These are phyloP conservation scores for Drosophila siamana DNA, from an alignment of 2,888 invertebrate species.

Conservation along the genomic window DNA sequence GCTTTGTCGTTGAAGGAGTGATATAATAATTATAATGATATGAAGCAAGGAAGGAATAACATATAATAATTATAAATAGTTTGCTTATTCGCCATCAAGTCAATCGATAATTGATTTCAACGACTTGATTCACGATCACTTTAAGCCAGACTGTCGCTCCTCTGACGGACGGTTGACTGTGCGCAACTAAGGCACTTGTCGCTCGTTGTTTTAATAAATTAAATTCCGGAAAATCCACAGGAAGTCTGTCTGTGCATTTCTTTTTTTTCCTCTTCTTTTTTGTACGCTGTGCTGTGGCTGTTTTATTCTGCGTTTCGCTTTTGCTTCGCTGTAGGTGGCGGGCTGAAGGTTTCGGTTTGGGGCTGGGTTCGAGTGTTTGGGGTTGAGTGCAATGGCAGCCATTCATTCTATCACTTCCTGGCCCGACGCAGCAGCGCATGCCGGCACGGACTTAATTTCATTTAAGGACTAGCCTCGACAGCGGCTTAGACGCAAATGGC, in stretches of 20 bases:
- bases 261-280: slow-evolving; percentile 30
- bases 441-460: slow-evolving; percentile 80
- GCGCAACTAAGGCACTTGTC: slow-evolving; percentile 49
- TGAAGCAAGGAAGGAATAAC: no score
- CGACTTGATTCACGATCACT: background rate
- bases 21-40: no score
- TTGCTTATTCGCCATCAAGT: no score
- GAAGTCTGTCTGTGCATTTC: slow-evolving; percentile 83
- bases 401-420: slow-evolving; percentile 81
- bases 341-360: background rate
- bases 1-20: no score
- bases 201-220: slow-evolving; percentile 84
- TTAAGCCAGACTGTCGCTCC: slow-evolving; percentile 4
- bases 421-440: slow-evolving; percentile 68
- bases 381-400: slow-evolving; percentile 63
- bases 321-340: background rate
- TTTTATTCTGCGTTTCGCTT: slow-evolving; percentile 37
- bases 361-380: background rate
- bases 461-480: slow-evolving; percentile 66
- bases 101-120: no score
- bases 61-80: no score
- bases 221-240: slow-evolving; percentile 85
- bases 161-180: slow-evolving; percentile 11
- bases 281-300: slow-evolving; percentile 20
- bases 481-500: slow-evolving; percentile 40